Percentiles rank a stretch among this genome's conserved stretches.
phyloP scores from a whole-genome alignment of 2,797 vertebrate species.

The Spizella passerina region DNA sequence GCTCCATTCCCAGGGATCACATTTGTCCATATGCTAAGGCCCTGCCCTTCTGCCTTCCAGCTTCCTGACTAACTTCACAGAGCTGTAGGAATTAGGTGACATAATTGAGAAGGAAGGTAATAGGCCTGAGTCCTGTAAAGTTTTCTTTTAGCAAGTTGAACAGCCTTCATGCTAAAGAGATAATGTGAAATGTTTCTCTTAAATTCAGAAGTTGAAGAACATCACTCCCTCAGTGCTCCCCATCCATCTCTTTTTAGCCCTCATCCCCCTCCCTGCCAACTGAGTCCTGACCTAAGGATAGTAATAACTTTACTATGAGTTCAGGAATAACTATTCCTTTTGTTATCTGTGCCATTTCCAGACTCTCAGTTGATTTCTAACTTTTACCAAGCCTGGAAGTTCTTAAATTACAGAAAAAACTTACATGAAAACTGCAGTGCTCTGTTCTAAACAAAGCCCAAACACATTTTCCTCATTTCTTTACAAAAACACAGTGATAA shows the following conservation, averaged over 20 bases:
- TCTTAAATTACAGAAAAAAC: neutral
- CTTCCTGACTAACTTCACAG: neutral
- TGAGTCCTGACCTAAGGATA: neutral
- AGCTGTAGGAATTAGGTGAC: neutral
- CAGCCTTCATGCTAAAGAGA: neutral
- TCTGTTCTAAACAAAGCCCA: neutral
- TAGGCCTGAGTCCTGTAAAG: neutral
- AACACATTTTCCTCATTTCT: neutral
- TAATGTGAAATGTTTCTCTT: neutral
- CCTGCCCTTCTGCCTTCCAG: neutral
- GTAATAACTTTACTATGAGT: neutral
- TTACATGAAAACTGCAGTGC: neutral
- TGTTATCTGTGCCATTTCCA: neutral
- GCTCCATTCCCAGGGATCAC: neutral
- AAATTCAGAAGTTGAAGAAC: neutral
- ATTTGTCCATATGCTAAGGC: neutral
- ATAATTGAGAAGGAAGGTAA: neutral
- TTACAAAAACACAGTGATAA: neutral
- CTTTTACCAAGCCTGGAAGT: neutral
- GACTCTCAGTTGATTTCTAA: neutral
- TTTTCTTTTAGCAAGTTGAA: neutral
- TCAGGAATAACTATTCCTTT: neutral
- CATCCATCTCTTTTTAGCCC: neutral
- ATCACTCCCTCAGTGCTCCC: neutral
- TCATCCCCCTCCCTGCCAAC: neutral